These are phyloP conservation scores for Cryptoleucopteryx plumbea DNA, from an alignment of 2,113 vertebrate genomes.

Conservation along the genomic window DNA sequence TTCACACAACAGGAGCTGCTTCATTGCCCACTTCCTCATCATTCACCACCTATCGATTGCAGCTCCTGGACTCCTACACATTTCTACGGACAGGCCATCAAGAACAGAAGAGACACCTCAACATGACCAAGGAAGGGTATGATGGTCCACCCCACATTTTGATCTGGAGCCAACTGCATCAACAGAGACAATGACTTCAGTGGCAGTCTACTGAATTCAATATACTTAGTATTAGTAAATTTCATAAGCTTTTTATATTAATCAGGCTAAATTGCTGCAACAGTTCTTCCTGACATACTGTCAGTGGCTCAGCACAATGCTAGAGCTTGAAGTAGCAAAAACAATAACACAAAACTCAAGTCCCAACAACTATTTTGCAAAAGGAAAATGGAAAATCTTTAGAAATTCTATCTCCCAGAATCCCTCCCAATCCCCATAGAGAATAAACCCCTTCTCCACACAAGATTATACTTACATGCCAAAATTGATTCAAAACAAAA, in stretches of 20 bases:
- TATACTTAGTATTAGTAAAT: not conserved
- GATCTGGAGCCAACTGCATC: not conserved
- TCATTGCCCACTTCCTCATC: not conserved
- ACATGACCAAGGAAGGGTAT: not conserved
- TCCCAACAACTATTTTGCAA: not conserved
- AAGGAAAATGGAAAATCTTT: not conserved
- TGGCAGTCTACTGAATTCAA: not conserved
- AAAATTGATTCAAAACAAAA: not conserved
- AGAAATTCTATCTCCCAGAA: not conserved
- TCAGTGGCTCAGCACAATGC: not conserved
- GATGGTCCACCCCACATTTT: not conserved
- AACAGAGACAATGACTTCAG: not conserved
- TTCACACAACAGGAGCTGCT: not conserved
- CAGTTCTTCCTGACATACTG: not conserved
- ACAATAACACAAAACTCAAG: not conserved
- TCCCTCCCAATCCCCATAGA: not conserved
- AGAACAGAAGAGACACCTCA: not conserved
- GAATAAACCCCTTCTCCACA: not conserved
- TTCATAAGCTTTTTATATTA: not conserved
- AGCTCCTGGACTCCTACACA: not conserved
- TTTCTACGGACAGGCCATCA: not conserved
- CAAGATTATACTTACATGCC: not conserved
- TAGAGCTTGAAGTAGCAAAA: not conserved
- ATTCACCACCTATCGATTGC: not conserved
- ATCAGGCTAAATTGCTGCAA: not conserved